Evolutionary conservation across 2,888 invertebrate genomes (phyloP).

Genomic region (Drosophila hamatofila): DNA sequence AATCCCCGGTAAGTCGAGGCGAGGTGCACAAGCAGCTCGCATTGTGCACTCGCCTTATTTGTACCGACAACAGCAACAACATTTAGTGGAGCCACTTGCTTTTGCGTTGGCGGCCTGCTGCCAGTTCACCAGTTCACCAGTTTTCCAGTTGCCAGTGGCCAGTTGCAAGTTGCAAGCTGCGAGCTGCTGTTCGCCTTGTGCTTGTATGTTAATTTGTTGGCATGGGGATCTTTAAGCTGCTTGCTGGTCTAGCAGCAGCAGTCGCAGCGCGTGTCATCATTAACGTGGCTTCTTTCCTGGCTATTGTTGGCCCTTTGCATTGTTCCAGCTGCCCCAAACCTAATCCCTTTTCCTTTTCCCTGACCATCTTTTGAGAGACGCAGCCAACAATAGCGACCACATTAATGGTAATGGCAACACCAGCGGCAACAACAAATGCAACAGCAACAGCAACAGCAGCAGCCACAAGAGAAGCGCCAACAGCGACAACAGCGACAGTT

Average conservation of each 20-base stretch:
- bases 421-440: conserved; percentile 71
- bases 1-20: conserved; percentile 70
- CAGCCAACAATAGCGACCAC: conserved; percentile 63
- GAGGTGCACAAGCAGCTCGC: conserved; percentile 45
- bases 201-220: conserved; percentile 82
- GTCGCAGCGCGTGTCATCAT: conserved; percentile 80
- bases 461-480: conserved; percentile 23
- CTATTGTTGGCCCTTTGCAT: conserved; percentile 61
- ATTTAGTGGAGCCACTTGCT: conserved; percentile 41
- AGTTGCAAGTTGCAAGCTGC: conserved; percentile 27
- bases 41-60: conserved; percentile 81
- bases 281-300: conserved; percentile 64
- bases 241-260: conserved; percentile 49
- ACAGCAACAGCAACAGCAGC: conserved; percentile 31
- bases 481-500: conserved; percentile 55
- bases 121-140: conserved; percentile 16
- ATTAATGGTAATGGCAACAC: conserved; percentile 74
- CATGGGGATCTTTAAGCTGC: conserved; percentile 50
- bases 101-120: conserved; percentile 69
- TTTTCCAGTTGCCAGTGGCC: conserved; percentile 17
- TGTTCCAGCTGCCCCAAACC: conserved; percentile 42
- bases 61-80: conserved; percentile 71
- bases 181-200: conserved; percentile 41
- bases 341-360: conserved; percentile 23
- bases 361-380: conserved; percentile 43